These are phyloP conservation scores for Podiceps cristatus DNA, from an alignment of 2,113 vertebrate species.

Conservation along the genomic window DNA sequence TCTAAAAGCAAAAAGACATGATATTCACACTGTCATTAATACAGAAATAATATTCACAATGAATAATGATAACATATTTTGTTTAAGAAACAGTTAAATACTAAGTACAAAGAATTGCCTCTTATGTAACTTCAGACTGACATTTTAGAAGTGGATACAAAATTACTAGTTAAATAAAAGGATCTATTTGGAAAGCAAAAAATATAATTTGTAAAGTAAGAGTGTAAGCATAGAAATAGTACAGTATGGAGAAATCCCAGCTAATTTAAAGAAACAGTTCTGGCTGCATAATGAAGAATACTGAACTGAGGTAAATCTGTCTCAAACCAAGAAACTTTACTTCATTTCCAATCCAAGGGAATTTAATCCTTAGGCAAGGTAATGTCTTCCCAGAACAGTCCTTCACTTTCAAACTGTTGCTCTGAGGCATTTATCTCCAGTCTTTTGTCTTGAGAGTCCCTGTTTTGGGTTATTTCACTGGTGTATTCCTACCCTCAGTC, in stretches of 20 bases:
- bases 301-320: neutral
- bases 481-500: neutral
- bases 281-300: neutral
- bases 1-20: neutral
- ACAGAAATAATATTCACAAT: neutral
- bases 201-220: neutral
- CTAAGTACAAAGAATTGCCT: neutral
- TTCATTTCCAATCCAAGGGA: neutral
- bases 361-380: neutral
- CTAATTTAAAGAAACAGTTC: neutral
- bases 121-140: neutral
- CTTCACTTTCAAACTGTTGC: neutral
- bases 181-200: neutral
- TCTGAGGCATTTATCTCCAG: neutral
- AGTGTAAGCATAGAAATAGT: neutral
- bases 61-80: neutral
- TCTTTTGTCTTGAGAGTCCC: neutral
- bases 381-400: neutral
- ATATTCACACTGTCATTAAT: neutral
- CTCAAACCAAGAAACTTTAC: neutral
- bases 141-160: neutral
- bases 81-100: neutral
- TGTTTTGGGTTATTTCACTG: neutral
- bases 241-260: neutral
- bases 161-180: neutral